phyloP scores from a whole-genome alignment of 1,140 invertebrate genomes.

The Drosophila ficusphila region DNA sequence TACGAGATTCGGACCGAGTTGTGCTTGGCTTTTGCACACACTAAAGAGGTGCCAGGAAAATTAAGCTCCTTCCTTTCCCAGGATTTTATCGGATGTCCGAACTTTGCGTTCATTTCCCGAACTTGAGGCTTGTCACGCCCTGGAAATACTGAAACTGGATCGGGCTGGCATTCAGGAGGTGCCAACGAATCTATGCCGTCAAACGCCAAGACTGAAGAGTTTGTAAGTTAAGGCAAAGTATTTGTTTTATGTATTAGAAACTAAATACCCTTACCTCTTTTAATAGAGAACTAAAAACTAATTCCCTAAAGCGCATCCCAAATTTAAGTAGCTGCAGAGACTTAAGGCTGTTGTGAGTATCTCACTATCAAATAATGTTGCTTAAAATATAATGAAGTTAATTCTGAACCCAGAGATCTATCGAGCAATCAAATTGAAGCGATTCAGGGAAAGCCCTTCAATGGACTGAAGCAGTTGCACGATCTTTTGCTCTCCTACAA shows the following conservation, averaged over 20 bases:
- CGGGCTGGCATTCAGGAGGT: constrained; percentile 90
- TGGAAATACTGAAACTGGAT: constrained; percentile 93
- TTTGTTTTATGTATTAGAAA: background rate
- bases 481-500: constrained; percentile 95
- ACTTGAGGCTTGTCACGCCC: constrained; percentile 90
- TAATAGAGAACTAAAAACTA: constrained; percentile 93
- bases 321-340: constrained; percentile 90
- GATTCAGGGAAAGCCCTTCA: constrained; percentile 89
- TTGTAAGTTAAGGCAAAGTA: constrained; percentile 91
- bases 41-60: background rate
- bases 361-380: rapidly evolving
- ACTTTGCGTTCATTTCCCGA: constrained; percentile 92
- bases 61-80: constrained; percentile 78
- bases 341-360: constrained; percentile 94
- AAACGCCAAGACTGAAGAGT: constrained; percentile 91
- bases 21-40: background rate
- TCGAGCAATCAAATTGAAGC: constrained; percentile 92
- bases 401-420: constrained; percentile 89
- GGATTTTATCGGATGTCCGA: constrained; percentile 93
- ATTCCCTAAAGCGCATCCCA: constrained; percentile 89
- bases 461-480: constrained; percentile 89
- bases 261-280: too few relatives aligned
- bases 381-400: background rate
- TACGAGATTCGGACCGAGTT: too few relatives aligned
- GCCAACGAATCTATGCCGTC: constrained; percentile 90